phyloP scores from a whole-genome alignment of 53 echinoderm and acorn worm genomes.

The Patiria pectinifera region DNA sequence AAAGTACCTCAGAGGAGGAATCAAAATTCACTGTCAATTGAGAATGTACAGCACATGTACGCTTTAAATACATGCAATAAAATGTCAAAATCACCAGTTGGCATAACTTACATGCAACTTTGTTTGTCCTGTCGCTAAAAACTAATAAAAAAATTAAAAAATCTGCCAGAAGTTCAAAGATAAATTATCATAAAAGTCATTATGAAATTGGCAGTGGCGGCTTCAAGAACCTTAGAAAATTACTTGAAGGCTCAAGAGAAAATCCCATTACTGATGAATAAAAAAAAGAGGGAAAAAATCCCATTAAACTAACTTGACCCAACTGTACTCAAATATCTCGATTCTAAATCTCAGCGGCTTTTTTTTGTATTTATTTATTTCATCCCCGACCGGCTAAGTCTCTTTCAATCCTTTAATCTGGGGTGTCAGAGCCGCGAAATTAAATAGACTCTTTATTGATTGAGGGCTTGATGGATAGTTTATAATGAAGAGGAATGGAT shows the following conservation, averaged over 20 bases:
- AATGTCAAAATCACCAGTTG: too few relatives aligned
- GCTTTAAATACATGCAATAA: too few relatives aligned
- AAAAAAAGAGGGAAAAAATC: conserved; percentile 18
- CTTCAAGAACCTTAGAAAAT: conserved; percentile 37
- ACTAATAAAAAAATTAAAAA: neutral
- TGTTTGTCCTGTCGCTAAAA: too few relatives aligned
- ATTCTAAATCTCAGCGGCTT: conserved; percentile 14
- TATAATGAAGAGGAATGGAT: too few relatives aligned
- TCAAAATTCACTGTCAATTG: too few relatives aligned
- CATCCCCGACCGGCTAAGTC: neutral
- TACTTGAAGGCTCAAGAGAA: neutral
- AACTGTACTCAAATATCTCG: conserved; percentile 11
- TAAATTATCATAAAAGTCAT: neutral
- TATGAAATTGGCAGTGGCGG: neutral
- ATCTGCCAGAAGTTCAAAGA: neutral
- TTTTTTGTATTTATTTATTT: conserved; percentile 9
- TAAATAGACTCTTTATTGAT: neutral
- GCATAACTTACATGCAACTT: too few relatives aligned
- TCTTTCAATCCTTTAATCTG: conserved; percentile 4
- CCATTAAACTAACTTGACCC: conserved; percentile 44
- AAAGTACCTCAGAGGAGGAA: too few relatives aligned
- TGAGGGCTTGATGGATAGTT: neutral
- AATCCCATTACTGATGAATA: conserved; percentile 12
- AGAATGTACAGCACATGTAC: too few relatives aligned
- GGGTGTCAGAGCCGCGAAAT: neutral